Evolutionary conservation across 2,797 vertebrate genomes (phyloP).

Genomic region (Acanthiza pusilla): DNA sequence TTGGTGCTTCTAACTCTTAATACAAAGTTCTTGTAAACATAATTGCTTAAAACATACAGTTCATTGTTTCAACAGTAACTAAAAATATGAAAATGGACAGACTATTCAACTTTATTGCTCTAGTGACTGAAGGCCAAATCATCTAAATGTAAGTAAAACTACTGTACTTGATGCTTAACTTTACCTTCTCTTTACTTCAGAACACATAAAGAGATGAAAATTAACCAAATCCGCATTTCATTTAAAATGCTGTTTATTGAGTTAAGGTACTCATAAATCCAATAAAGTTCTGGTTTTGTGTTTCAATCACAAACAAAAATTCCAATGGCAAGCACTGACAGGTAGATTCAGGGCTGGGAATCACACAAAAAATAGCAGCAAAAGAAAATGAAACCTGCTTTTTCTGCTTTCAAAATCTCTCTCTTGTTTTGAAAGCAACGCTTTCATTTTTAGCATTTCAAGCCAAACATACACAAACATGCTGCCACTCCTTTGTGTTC

Average conservation of each 20-base stretch:
- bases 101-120: background rate
- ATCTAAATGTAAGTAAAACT: background rate
- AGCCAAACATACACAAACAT: fast-evolving
- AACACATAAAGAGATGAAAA: background rate
- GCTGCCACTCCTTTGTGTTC: background rate
- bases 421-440: background rate
- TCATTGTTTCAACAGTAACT: background rate
- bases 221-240: background rate
- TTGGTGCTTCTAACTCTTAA: background rate
- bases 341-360: background rate
- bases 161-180: background rate
- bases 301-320: background rate
- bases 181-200: background rate
- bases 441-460: background rate
- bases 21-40: background rate
- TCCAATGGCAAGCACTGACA: background rate
- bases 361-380: fast-evolving
- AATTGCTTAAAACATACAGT: background rate
- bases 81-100: background rate
- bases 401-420: background rate
- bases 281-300: background rate
- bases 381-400: background rate
- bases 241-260: background rate
- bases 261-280: background rate
- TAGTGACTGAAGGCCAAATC: background rate